Base-by-base conservation (phyloP, 2,113 vertebrate genomes). In the Rhinoderma darwinii region DNA sequence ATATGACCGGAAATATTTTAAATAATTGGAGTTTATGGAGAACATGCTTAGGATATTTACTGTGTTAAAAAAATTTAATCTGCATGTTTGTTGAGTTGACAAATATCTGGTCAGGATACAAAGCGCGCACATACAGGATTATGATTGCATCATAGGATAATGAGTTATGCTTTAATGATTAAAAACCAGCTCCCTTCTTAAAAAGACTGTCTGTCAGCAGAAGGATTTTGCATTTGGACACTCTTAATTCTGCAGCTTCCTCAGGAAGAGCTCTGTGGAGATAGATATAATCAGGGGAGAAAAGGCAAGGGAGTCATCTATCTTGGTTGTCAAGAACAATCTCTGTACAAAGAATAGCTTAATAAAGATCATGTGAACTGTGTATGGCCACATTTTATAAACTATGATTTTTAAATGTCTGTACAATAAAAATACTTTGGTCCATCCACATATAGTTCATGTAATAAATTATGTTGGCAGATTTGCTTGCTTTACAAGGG, bases 221-320 rank as follows among this genome's bases (percentile, higher is more conserved):
- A 35, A 68, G 84, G 77, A 86, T 86, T 86, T 86, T 61, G 66
- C 77, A 82, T 59, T 86, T 73, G 85, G 85, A 81, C 77, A 82
- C 66, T 86, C 85, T 86, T 86, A 86, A 86, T 86, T 27, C 85
- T 54, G 63, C 77, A 30, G 77, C 85, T 86, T 86, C 77, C 85
- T 86, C 85, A 81, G 85, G 85, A 86, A 81, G 85, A 86, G 78
- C 85, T 81, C 77, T 81, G 85, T 81, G 85, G 85, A 70, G 78
- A 86, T 81, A 86, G 85, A 86, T 86, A 86, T 82, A 66, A 81
- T 35, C n/a, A 32, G 35, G 50, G 85, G 77, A 56, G 78, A 72
- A 22, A 66, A 32, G 47, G 17, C 54, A 27, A 68, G 76, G 32
- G 35, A 47, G 63, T 54, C 50, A 70, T 50, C 32, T 41, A 43